phyloP scores from a whole-genome alignment of 2,113 vertebrate genomes.

The Oenanthe melanoleuca region DNA sequence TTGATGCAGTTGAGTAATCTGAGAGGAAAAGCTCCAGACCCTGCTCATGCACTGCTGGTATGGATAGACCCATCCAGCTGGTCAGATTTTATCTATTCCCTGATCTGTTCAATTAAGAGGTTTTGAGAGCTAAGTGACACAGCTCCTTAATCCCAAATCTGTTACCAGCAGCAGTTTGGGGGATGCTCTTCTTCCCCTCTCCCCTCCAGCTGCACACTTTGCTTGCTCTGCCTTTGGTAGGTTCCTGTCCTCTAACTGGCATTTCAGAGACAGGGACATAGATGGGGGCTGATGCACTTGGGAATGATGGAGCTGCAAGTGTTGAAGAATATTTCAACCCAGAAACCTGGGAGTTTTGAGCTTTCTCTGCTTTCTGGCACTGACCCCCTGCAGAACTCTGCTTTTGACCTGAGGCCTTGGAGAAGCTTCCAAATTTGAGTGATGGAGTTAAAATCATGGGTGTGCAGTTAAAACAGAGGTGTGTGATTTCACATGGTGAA shows the following conservation, averaged over 20 bases:
- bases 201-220: not conserved
- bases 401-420: too few species aligned
- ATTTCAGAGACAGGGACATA: not conserved
- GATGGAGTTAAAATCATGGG: too few species aligned
- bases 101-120: not conserved
- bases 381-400: too few species aligned
- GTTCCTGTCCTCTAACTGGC: not conserved
- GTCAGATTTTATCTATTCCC: not conserved
- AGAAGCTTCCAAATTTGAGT: too few species aligned
- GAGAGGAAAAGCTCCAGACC: not conserved
- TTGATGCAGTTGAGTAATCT: fast-evolving
- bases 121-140: not conserved
- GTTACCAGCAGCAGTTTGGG: not conserved
- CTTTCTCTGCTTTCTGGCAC: too few species aligned
- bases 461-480: too few species aligned
- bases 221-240: not conserved
- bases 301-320: not conserved
- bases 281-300: not conserved
- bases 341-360: too few species aligned
- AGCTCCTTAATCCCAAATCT: not conserved
- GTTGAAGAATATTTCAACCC: not conserved
- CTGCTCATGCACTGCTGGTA: not conserved
- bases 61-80: not conserved
- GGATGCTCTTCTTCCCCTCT: not conserved
- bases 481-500: too few species aligned